Evolutionary conservation across 2,888 invertebrate species (phyloP).

Genomic region (Leptogaster cylindrica): DNA sequence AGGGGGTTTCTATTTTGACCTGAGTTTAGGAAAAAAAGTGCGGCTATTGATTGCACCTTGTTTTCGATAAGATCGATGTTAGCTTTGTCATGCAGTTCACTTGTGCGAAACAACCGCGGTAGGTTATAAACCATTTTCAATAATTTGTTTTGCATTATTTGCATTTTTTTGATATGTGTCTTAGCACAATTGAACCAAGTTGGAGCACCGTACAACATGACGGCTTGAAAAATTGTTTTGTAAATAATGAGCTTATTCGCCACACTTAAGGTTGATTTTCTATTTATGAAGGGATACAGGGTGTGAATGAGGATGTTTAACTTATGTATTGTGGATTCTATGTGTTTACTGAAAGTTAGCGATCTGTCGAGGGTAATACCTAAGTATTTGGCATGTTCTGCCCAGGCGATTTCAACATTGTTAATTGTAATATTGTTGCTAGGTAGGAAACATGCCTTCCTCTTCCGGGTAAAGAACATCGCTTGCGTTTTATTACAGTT

Average conservation of each 20-base stretch:
- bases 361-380: background rate
- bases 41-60: background rate
- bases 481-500: background rate
- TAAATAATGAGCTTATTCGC: slow-evolving; percentile 6
- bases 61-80: background rate
- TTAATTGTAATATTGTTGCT: background rate
- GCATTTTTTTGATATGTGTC: background rate
- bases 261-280: background rate
- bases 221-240: slow-evolving; percentile 18
- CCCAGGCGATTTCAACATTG: background rate
- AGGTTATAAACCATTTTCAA: background rate
- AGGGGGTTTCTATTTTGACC: too few species aligned
- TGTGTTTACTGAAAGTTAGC: background rate
- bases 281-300: background rate
- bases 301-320: background rate
- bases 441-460: background rate
- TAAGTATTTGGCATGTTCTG: background rate
- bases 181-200: background rate
- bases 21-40: background rate
- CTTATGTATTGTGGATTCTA: background rate
- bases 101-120: background rate
- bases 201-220: background rate
- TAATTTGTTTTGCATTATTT: background rate
- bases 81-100: background rate
- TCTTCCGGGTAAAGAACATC: background rate